phyloP scores from a whole-genome alignment of 2,797 vertebrate species.

The Aulostomus chinensis region DNA sequence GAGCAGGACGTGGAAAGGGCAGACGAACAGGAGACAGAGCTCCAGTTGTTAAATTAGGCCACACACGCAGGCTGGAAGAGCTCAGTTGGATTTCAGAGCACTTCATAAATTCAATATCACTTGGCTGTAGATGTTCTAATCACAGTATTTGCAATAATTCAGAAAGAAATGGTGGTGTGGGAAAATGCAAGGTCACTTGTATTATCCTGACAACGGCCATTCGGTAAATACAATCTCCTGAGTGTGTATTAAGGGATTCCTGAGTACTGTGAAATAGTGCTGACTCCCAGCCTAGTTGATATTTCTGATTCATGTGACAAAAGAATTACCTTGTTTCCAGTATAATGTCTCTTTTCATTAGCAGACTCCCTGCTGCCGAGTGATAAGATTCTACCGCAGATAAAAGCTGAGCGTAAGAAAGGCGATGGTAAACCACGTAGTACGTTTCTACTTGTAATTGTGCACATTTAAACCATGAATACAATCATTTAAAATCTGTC shows the following conservation, averaged over 20 bases:
- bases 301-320: conserved; percentile 61
- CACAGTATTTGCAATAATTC: conserved; percentile 25
- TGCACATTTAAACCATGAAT: conserved; percentile 48
- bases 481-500: conserved; percentile 54
- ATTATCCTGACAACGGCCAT: conserved; percentile 52
- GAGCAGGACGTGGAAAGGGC: conserved; percentile 44
- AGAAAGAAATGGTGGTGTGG: conserved; percentile 22
- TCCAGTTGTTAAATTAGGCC: conserved; percentile 65
- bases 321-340: conserved; percentile 56
- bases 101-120: conserved; percentile 7
- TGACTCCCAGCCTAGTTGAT: conserved; percentile 53
- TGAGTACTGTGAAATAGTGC: conserved; percentile 57
- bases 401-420: conserved; percentile 46
- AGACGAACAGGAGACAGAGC: conserved; percentile 38
- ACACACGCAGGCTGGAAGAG: conserved; percentile 53
- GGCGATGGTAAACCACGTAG: conserved; percentile 13
- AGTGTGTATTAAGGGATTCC: conserved; percentile 45
- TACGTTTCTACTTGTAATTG: conserved; percentile 35
- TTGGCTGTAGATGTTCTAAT: conserved; percentile 15
- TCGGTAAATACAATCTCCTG: conserved; percentile 43
- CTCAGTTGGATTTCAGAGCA: conserved; percentile 40
- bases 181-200: conserved; percentile 35
- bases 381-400: conserved; percentile 61
- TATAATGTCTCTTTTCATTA: conserved; percentile 56
- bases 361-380: conserved; percentile 27